phyloP scores from a whole-genome alignment of 2,888 invertebrate species.

The Agrochola lychnidis region DNA sequence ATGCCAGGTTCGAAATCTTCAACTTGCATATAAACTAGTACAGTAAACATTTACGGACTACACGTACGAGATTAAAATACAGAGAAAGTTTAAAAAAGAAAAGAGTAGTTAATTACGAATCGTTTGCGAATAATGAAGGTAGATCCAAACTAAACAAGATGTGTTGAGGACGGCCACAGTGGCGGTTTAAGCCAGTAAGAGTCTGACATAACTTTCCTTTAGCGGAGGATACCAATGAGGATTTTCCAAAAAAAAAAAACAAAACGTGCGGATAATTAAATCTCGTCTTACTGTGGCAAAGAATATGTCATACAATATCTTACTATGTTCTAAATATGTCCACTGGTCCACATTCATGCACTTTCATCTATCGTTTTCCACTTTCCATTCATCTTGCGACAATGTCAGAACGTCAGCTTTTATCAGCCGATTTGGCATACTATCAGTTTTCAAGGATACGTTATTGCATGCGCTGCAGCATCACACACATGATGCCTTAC shows the following conservation, averaged over 20 bases:
- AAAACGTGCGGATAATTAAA: neutral
- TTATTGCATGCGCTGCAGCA: neutral
- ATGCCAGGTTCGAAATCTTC: neutral
- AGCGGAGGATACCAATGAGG: neutral
- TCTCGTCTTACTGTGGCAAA: neutral
- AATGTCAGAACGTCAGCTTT: neutral
- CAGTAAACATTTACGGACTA: neutral
- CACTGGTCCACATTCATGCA: neutral
- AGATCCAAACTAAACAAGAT: slow-evolving; percentile 34
- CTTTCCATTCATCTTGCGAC: neutral
- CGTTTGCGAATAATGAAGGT: slow-evolving; percentile 6
- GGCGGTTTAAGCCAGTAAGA: neutral
- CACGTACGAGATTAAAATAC: neutral
- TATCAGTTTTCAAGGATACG: neutral
- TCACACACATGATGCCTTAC: neutral
- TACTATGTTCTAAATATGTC: neutral
- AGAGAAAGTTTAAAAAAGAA: slow-evolving; percentile 1
- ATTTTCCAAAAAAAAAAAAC: neutral
- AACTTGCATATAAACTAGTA: neutral
- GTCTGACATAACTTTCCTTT: neutral
- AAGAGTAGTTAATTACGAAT: slow-evolving; percentile 14
- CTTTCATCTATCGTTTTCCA: neutral
- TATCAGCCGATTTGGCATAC: neutral
- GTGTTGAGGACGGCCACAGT: neutral
- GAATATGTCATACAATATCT: neutral